These are phyloP conservation scores for Machimus rusticus DNA, from an alignment of 2,888 invertebrate species.

Conservation along the genomic window DNA sequence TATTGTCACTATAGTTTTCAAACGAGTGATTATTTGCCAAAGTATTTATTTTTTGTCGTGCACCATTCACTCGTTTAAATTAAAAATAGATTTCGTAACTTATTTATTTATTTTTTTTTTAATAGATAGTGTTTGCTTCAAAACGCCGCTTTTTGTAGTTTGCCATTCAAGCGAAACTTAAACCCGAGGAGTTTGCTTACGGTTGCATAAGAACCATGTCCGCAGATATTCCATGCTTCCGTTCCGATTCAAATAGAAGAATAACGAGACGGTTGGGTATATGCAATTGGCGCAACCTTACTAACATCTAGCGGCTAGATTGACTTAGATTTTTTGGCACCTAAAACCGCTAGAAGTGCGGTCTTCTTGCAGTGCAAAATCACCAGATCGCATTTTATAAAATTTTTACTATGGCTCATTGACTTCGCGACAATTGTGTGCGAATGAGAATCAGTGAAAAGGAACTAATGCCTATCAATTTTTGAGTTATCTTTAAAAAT, in stretches of 20 bases:
- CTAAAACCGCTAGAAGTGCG: not conserved
- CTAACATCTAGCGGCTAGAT: not conserved
- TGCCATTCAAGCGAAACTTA: not conserved
- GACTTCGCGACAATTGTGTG: conserved; percentile 25
- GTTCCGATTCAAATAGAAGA: not conserved
- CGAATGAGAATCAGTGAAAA: not conserved
- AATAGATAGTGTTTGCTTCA: not conserved
- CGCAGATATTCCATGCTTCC: not conserved
- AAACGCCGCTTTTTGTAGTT: not conserved
- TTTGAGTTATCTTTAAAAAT: not conserved
- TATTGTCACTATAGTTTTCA: not conserved
- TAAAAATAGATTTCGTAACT: not conserved
- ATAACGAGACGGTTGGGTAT: not conserved
- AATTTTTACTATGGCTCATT: conserved; percentile 7
- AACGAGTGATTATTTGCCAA: not conserved
- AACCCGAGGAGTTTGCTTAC: not conserved
- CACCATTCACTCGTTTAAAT: not conserved
- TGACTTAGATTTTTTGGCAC: not conserved
- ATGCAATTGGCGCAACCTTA: not conserved
- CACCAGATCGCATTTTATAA: not conserved
- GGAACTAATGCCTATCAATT: conserved; percentile 29
- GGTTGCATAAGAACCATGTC: not conserved
- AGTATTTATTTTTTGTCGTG: not conserved
- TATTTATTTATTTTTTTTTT: not conserved
- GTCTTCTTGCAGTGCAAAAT: not conserved